Conservation (phyloP, 2,797 vertebrate species). For the Anas bahamensis region DNA sequence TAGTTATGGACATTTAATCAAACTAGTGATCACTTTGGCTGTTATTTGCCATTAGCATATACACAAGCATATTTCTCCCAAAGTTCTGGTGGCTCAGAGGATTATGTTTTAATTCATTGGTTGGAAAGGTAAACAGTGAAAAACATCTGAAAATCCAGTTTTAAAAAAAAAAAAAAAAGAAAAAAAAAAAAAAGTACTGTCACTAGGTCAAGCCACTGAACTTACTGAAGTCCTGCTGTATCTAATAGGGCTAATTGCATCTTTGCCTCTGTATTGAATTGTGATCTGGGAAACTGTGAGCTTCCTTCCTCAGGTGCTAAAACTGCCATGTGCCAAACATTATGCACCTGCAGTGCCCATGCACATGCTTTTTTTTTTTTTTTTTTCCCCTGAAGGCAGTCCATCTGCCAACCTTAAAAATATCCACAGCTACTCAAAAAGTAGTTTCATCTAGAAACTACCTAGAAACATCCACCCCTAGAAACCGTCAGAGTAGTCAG, state of each 20-base stretch:
- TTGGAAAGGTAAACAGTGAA: background rate
- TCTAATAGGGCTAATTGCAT: fast-evolving
- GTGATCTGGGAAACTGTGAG: background rate
- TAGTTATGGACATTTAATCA: background rate
- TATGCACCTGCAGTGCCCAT: background rate
- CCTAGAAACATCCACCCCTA: background rate
- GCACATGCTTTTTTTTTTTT: fast-evolving
- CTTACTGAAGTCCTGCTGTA: background rate
- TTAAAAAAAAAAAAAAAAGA: background rate
- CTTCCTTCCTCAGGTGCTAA: background rate
- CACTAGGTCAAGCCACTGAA: background rate
- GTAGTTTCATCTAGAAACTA: background rate
- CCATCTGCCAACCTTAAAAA: background rate
- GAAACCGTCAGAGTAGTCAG: background rate
- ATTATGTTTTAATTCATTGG: background rate
- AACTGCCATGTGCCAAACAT: background rate
- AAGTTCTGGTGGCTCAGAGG: background rate
- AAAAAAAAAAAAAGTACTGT: no score
- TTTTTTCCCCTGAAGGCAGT: background rate
- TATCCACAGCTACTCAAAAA: background rate
- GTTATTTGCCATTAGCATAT: background rate
- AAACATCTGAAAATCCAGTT: background rate
- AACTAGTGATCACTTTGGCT: background rate
- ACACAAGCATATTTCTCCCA: background rate
- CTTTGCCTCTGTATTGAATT: background rate